Base-by-base conservation (phyloP, 2,888 invertebrate species). In the Toxonevra muliebris region DNA sequence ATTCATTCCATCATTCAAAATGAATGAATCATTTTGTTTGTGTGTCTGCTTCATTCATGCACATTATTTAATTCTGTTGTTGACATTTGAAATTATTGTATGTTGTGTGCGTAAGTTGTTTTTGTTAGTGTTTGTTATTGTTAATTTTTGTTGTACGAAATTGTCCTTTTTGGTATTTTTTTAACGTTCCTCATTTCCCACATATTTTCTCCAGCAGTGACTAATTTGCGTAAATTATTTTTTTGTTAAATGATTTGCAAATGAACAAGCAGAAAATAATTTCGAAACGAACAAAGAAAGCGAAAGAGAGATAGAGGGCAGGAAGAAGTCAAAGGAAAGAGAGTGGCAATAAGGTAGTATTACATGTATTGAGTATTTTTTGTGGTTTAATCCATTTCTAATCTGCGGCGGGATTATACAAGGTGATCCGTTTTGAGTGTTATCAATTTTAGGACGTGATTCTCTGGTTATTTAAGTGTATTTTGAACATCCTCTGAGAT, bases 241-340 rank as follows among this genome's bases (percentile, higher is more conserved):
- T 78, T 78, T 77, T 78, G 78, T 76, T 80, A 78, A 80, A 78
- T 78, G 78, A 78, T 80, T 78, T 80, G 80, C 63, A 43, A 48
- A 20, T 20, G 2, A 55, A 20, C 9, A 20, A n/a, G 13, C 11
- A 55, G 20, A 55, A 55, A 55, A 10, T 4, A 0, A 13, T 12
- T 20, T 19, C 4, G 55, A 11, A 30, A 19, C n/a, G n/a, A 20
- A 30, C 17, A 30, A 55, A 19, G 20, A 12, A 2, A 30, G n/a
- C 4, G 12, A 12, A 30, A 55, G 20, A 30, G n/a, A 55, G n/a
- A 20, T 4, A 12, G 9, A 20, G 40, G 19, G 20, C 3, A 55
- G 2, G 9, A 13, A 55, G 1, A 48, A 48, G 11, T 48, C 7
- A 48, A 48, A n/a, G 8, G 5, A 3, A 7, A 48, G 15, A 1